These are phyloP conservation scores for Hozukius guyotensis DNA, from an alignment of 2,797 vertebrate species.

Conservation along the genomic window DNA sequence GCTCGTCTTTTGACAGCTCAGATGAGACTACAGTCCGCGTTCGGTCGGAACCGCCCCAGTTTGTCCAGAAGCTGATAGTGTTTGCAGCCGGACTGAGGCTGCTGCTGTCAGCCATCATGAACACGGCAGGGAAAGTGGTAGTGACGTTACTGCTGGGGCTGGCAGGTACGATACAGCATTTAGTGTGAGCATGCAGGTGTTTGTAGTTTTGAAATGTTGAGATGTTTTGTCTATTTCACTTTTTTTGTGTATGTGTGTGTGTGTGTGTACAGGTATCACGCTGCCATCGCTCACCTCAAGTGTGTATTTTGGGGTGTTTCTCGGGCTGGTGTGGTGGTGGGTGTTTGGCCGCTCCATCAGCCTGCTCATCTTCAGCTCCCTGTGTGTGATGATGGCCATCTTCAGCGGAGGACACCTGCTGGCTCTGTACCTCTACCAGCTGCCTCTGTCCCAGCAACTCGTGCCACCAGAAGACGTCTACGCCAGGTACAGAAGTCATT, in stretches of 20 bases:
- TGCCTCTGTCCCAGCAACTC: slow-evolving; percentile 81
- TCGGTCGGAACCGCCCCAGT: slow-evolving; percentile 63
- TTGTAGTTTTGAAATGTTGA: background rate
- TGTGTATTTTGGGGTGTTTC: slow-evolving; percentile 84
- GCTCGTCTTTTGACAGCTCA: slow-evolving; percentile 75
- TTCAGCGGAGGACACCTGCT: slow-evolving; percentile 85
- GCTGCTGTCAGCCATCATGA: slow-evolving; percentile 79
- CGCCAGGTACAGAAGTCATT: slow-evolving; percentile 74
- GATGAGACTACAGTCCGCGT: slow-evolving; percentile 51
- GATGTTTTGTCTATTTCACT: background rate
- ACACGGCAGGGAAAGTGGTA: slow-evolving; percentile 82
- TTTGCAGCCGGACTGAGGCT: slow-evolving; percentile 78
- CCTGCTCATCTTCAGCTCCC: slow-evolving; percentile 81
- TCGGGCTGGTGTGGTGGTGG: slow-evolving; percentile 88
- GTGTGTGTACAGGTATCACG: slow-evolving; percentile 75
- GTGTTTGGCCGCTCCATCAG: slow-evolving; percentile 77
- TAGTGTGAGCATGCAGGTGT: background rate
- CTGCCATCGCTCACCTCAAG: slow-evolving; percentile 86
- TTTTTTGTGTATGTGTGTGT: slow-evolving; percentile 5
- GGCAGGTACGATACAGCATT: slow-evolving; percentile 78
- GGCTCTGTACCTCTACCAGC: slow-evolving; percentile 86
- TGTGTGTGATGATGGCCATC: slow-evolving; percentile 86
- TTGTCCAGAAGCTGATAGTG: slow-evolving; percentile 81
- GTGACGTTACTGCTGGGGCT: slow-evolving; percentile 84
- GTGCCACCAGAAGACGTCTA: slow-evolving; percentile 82